phyloP scores from a whole-genome alignment of 2,888 invertebrate species.

The Pyrocoelia pectoralis region DNA sequence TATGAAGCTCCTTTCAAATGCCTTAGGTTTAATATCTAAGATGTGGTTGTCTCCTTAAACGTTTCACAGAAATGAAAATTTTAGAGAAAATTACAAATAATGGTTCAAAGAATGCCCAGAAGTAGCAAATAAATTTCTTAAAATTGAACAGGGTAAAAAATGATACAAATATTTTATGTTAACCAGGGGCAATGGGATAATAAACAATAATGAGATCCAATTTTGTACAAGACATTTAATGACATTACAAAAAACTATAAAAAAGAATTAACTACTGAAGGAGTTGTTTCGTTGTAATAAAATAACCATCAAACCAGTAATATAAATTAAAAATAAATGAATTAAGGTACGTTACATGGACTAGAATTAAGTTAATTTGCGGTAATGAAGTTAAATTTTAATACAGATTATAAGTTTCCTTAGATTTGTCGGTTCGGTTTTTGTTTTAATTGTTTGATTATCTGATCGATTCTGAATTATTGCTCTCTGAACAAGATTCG shows the following conservation, averaged over 20 bases:
- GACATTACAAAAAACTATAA: constrained; percentile 14
- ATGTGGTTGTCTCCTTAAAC: no score
- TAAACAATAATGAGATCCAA: constrained; percentile 28
- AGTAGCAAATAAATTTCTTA: constrained; percentile 23
- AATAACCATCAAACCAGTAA: constrained; percentile 22
- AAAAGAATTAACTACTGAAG: constrained; percentile 21
- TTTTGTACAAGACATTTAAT: constrained; percentile 18
- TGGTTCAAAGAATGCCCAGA: constrained; percentile 22
- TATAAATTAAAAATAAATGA: constrained; percentile 35
- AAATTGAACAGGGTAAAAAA: constrained; percentile 11
- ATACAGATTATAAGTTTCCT: constrained; percentile 27
- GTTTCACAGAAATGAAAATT: neutral
- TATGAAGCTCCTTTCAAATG: no score
- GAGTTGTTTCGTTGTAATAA: constrained; percentile 18
- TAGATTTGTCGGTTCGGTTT: constrained; percentile 22
- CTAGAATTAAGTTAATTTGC: constrained; percentile 31
- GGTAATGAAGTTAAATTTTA: constrained; percentile 31
- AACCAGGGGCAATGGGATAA: constrained; percentile 24
- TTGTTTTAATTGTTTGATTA: constrained; percentile 22
- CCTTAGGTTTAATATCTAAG: no score
- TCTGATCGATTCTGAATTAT: constrained; percentile 21
- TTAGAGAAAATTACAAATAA: neutral
- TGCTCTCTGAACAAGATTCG: no score
- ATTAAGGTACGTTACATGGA: constrained; percentile 20
- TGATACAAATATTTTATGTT: constrained; percentile 17